Base-by-base conservation (phyloP, 2,888 invertebrate species). In the Chesias legatella region DNA sequence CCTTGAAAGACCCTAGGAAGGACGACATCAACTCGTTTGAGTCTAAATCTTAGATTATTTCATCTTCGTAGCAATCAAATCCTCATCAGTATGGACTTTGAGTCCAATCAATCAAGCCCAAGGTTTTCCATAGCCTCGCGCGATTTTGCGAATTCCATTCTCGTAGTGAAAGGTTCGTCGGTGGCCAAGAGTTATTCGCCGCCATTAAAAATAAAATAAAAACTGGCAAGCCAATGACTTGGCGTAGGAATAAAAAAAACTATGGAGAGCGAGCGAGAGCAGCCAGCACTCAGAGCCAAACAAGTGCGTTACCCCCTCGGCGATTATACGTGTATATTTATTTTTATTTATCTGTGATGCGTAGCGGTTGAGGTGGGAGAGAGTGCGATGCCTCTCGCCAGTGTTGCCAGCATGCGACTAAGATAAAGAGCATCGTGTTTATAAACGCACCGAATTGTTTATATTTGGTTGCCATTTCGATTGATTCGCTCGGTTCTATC, bases 291-390 rank as follows among this genome's bases (percentile, higher is more conserved):
- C 54, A 58, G 68, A 70, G 68, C 71, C 76, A 67, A 82, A 84
- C 81, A 85, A 86, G 86, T 84, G 79, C 84, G 81, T 82, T 86
- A 85, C 85, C 86, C 85, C 86, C 85, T 67, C 84, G 79, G 79
- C 79, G 84, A 79, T 78, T 69, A 79, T 77, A 68, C 59, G 64
- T 60, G 58, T 67, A 10, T 45, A 72, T 78, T 76, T 79, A 76
- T 76, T 74, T 75, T 76, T 78, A 76, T 77, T 76, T 78, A 70
- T 72, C 62, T 68, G 57, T 57, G 54, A 60, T 64, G 66, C 52
- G 63, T 70, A 67, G 67, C 58, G 56, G 60, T 62, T 54, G 41
- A 27, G 26, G 43, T 44, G 53, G 52, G 51, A 56, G 53, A 51
- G 45, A 45, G 40, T 42, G 45, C 30, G 42, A 44, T 41, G 37